A percentile compares a stretch with the other conserved stretches of the same genome.
Conservation (phyloP, 2,888 invertebrate species). For the Microplitis manilae region DNA sequence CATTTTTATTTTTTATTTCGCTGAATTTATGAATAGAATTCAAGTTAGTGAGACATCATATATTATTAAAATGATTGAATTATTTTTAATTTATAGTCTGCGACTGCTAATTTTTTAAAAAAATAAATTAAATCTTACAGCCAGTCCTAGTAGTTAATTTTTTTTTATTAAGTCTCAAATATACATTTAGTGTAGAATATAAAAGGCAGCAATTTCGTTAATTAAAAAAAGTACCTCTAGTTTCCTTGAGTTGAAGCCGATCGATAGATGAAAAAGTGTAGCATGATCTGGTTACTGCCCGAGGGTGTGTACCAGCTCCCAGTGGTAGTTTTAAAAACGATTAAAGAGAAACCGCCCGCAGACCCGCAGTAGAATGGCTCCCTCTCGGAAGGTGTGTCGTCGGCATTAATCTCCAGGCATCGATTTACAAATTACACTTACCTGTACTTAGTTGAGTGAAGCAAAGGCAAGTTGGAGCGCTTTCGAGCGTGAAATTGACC, state of each 20-base stretch:
- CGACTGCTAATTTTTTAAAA: neutral
- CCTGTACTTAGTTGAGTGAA: constrained; percentile 17
- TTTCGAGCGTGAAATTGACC: constrained; percentile 56
- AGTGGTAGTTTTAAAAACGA: constrained; percentile 52
- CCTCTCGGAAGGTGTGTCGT: constrained; percentile 52
- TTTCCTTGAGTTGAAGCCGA: neutral
- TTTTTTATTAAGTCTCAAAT: no score
- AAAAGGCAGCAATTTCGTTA: neutral
- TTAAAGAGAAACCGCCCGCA: constrained; percentile 44
- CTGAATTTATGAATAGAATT: constrained; percentile 4
- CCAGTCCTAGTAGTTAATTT: no score
- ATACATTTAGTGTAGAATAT: neutral
- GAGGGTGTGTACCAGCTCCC: constrained; percentile 44
- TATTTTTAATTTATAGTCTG: neutral
- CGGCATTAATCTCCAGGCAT: constrained; percentile 52
- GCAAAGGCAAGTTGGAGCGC: constrained; percentile 20
- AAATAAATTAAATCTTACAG: neutral
- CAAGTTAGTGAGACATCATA: constrained; percentile 14
- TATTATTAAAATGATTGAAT: neutral
- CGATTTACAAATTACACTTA: constrained; percentile 56
- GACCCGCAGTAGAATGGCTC: constrained; percentile 35
- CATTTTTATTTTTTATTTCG: constrained; percentile 1
- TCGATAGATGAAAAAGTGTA: constrained; percentile 5
- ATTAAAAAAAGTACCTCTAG: neutral
- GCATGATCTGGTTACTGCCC: constrained; percentile 34